Percentiles rank a stretch among this genome's conserved stretches.
Evolutionary conservation across 2,888 invertebrate species (phyloP).

Genomic region (Cheilosia variabilis): DNA sequence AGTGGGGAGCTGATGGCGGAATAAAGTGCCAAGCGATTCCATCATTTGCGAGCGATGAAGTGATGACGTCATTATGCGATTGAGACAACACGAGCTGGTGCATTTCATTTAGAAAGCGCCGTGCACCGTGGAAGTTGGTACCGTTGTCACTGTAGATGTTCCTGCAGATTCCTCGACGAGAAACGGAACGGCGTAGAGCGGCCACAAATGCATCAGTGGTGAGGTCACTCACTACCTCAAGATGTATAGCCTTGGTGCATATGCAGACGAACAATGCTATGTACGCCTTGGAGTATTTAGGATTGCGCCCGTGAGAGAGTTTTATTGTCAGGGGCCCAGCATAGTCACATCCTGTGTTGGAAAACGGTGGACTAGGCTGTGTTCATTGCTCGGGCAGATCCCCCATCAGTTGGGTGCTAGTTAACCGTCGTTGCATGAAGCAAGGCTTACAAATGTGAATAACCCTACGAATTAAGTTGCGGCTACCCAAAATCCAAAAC

Average conservation of each 20-base stretch:
- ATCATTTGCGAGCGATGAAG: too few species aligned
- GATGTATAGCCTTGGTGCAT: not conserved
- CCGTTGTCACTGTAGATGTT: too few species aligned
- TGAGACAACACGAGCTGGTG: too few species aligned
- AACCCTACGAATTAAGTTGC: constrained; percentile 31
- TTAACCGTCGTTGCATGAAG: constrained; percentile 9
- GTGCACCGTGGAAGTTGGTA: too few species aligned
- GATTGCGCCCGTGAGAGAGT: constrained; percentile 9
- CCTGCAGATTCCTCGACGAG: too few species aligned
- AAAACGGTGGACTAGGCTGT: not conserved
- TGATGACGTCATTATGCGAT: too few species aligned
- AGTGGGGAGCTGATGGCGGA: too few species aligned
- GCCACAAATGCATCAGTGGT: constrained; percentile 43
- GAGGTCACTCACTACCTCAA: constrained; percentile 2
- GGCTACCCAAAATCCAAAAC: constrained; percentile 52
- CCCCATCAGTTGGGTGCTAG: constrained; percentile 49
- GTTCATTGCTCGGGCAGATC: constrained; percentile 17
- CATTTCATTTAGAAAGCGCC: too few species aligned
- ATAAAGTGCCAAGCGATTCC: too few species aligned
- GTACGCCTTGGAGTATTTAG: constrained; percentile 45
- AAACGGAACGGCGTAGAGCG: constrained; percentile 51
- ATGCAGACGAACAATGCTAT: constrained; percentile 47
- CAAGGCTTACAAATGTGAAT: constrained; percentile 29
- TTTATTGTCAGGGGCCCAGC: too few species aligned
- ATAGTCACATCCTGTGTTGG: too few species aligned